Evolutionary conservation across 2,888 invertebrate genomes (phyloP).

Genomic region (Dicranocentrus wangi): DNA sequence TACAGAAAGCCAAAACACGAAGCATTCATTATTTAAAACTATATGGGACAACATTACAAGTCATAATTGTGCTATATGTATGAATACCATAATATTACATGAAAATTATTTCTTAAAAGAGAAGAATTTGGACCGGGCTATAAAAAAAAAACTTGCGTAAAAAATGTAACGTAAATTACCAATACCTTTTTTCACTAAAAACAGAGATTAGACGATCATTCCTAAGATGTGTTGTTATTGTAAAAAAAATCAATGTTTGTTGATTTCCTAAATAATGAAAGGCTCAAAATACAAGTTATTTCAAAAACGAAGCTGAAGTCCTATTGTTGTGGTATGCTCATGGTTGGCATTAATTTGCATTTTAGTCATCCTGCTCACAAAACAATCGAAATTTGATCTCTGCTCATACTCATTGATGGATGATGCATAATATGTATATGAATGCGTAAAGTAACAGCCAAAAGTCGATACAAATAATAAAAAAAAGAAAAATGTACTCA

Average conservation of each 20-base stretch:
- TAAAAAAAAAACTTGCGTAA: slow-evolving; percentile 3
- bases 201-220: slow-evolving; percentile 58
- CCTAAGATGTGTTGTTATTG: slow-evolving; percentile 60
- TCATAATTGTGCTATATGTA: neutral
- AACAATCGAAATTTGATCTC: neutral
- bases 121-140: slow-evolving; percentile 54
- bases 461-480: too few relatives aligned
- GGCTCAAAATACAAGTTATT: slow-evolving; percentile 63
- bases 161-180: slow-evolving; percentile 37
- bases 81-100: slow-evolving; percentile 11
- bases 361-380: too few relatives aligned
- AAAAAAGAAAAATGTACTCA: too few relatives aligned
- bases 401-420: neutral
- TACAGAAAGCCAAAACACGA: slow-evolving; percentile 53
- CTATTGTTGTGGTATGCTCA: too few relatives aligned
- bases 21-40: slow-evolving; percentile 24
- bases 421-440: too few relatives aligned
- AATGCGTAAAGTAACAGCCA: too few relatives aligned
- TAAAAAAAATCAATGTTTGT: slow-evolving; percentile 58
- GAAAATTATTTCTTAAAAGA: slow-evolving; percentile 3
- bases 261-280: slow-evolving; percentile 64
- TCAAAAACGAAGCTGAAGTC: slow-evolving; percentile 18
- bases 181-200: slow-evolving; percentile 62
- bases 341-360: too few relatives aligned
- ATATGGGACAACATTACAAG: neutral